Conservation (phyloP, 2,113 vertebrate species). For the Morone saxatilis region DNA sequence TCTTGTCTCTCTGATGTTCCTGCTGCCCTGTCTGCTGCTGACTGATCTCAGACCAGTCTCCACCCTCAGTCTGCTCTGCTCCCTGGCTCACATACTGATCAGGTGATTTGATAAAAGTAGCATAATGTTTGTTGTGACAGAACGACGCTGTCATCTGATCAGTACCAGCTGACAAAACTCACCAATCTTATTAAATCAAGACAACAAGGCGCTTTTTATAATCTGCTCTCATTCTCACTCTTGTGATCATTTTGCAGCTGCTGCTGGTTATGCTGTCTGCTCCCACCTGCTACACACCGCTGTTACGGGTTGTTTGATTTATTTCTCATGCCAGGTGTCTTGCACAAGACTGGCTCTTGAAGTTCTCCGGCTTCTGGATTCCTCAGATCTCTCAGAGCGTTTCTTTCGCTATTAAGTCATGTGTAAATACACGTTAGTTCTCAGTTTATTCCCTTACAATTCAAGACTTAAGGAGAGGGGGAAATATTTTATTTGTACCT, state of each 20-base stretch:
- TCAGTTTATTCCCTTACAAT: not conserved
- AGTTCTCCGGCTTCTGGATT: not conserved
- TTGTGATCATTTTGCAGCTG: conserved; percentile 37
- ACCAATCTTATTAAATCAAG: conserved; percentile 9
- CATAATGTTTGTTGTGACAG: not conserved
- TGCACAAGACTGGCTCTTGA: conserved; percentile 1
- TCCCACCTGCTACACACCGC: conserved; percentile 20
- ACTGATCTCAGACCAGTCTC: conserved; percentile 86
- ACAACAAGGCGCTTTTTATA: not conserved
- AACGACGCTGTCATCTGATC: not conserved
- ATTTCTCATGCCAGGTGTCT: conserved; percentile 32
- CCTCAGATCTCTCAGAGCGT: not conserved
- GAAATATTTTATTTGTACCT: not conserved
- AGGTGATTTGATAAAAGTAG: conserved; percentile 61
- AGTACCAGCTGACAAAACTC: conserved; percentile 10
- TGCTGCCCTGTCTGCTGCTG: conserved; percentile 86
- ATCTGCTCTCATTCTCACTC: conserved; percentile 27
- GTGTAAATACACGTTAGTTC: not conserved
- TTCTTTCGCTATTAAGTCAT: conserved; percentile 9
- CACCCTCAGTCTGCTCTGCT: conserved; percentile 86
- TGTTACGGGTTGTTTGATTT: conserved; percentile 43
- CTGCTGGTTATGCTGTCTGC: conserved; percentile 33
- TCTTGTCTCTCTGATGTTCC: conserved; percentile 79
- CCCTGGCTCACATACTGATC: conserved; percentile 87
- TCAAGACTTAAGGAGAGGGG: not conserved